A percentile compares a stretch with the other conserved stretches of the same genome.
phyloP scores from a whole-genome alignment of 2,113 vertebrate species.

The Rhabdomys dilectus region DNA sequence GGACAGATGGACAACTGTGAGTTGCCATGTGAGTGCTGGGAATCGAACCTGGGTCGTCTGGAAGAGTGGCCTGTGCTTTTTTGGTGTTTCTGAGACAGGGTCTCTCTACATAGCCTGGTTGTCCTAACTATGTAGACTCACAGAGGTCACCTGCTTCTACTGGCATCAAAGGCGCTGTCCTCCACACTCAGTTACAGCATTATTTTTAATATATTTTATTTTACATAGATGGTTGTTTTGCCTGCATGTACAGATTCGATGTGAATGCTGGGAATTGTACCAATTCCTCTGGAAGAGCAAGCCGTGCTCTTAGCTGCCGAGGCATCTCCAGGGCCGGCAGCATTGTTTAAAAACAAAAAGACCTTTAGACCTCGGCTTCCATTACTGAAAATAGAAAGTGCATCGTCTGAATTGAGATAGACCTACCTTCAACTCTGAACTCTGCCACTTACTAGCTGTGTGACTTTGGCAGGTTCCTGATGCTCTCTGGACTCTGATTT shows the following conservation, averaged over 20 bases:
- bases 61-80: neutral
- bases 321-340: neutral
- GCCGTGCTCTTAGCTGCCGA: neutral
- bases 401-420: neutral
- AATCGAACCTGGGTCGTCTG: neutral
- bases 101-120: neutral
- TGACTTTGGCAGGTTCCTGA: neutral
- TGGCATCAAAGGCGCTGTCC: neutral
- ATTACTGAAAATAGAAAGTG: neutral
- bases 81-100: neutral
- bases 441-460: neutral
- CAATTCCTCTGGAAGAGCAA: neutral
- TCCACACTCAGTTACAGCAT: neutral
- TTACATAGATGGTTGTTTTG: neutral
- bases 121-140: neutral
- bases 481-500: neutral
- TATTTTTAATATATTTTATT: neutral
- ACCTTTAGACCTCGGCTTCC: neutral
- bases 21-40: neutral
- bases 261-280: neutral
- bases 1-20: neutral
- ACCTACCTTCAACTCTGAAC: neutral
- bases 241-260: neutral
- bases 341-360: neutral
- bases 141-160: neutral